phyloP scores from a whole-genome alignment of 2,797 vertebrate species.

The Halcyon leucocephala region DNA sequence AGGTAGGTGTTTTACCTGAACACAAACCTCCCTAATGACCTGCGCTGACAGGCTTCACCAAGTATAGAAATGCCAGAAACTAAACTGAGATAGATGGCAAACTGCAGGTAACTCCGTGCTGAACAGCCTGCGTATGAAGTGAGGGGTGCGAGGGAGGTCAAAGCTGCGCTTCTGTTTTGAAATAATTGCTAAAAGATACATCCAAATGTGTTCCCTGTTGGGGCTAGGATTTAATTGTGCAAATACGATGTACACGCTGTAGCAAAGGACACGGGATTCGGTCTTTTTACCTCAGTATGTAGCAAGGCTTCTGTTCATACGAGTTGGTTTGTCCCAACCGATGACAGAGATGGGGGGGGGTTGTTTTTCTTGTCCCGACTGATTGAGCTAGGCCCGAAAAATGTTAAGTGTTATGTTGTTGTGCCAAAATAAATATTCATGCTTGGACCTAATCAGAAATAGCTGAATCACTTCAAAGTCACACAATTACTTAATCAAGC shows the following conservation, averaged over 20 bases:
- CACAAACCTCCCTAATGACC: not conserved
- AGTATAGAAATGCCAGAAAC: too few relatives aligned
- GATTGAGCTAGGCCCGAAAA: not conserved
- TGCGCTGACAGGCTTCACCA: rapidly evolving
- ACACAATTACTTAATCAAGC: not conserved
- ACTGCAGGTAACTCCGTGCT: not conserved
- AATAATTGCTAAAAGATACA: not conserved
- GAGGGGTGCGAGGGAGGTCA: not conserved
- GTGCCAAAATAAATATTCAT: not conserved
- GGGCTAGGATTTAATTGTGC: not conserved
- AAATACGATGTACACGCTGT: not conserved
- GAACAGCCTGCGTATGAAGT: rapidly evolving
- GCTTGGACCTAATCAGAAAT: not conserved
- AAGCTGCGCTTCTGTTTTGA: not conserved
- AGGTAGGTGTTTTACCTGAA: not conserved
- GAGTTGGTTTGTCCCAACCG: not conserved
- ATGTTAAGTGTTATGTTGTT: not conserved
- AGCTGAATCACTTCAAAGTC: not conserved
- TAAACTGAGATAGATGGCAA: not conserved
- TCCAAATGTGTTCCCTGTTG: not conserved
- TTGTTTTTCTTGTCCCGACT: not conserved
- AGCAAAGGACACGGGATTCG: not conserved
- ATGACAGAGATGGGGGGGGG: not conserved
- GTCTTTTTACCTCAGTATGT: not conserved
- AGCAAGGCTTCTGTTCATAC: not conserved